Conservation (phyloP, 1,140 invertebrate genomes). For the Ceratoteleas bidentatus region DNA sequence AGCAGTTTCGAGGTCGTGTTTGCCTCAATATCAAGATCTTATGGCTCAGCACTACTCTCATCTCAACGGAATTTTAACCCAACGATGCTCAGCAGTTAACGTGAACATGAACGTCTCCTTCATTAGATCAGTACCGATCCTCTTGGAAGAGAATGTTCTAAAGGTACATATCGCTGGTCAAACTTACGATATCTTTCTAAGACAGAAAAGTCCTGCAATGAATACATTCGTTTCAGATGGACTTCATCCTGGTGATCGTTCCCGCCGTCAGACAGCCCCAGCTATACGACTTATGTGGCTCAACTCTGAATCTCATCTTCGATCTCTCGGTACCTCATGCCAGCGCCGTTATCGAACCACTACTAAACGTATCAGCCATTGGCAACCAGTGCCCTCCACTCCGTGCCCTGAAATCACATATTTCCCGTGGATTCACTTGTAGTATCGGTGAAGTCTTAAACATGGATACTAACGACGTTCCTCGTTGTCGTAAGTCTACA, state of each 20-base stretch:
- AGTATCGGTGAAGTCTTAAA: constrained; percentile 96
- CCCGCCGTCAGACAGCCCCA: constrained; percentile 93
- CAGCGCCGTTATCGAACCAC: constrained; percentile 93
- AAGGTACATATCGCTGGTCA: constrained; percentile 78
- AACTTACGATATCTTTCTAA: background rate
- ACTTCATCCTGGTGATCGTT: constrained; percentile 92
- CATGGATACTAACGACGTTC: constrained; percentile 94
- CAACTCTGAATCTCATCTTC: constrained; percentile 95
- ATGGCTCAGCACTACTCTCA: constrained; percentile 90
- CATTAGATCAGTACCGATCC: constrained; percentile 87
- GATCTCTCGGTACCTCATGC: constrained; percentile 96
- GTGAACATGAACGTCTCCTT: constrained; percentile 97
- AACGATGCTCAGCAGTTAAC: constrained; percentile 96
- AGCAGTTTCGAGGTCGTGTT: constrained; percentile 90
- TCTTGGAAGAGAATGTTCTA: constrained; percentile 92
- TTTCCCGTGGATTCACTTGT: constrained; percentile 94
- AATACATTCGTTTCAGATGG: constrained; percentile 82
- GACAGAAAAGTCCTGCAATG: no score
- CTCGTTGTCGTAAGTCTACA: constrained; percentile 90
- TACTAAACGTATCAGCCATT: constrained; percentile 93
- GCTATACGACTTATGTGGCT: constrained; percentile 96
- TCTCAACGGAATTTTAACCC: constrained; percentile 91
- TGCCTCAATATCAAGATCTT: constrained; percentile 92
- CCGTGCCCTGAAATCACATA: constrained; percentile 91
- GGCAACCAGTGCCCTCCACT: constrained; percentile 95